Evolutionary conservation across 2,888 invertebrate species (phyloP).

Genomic region (Drosophila parthenogenetica): DNA sequence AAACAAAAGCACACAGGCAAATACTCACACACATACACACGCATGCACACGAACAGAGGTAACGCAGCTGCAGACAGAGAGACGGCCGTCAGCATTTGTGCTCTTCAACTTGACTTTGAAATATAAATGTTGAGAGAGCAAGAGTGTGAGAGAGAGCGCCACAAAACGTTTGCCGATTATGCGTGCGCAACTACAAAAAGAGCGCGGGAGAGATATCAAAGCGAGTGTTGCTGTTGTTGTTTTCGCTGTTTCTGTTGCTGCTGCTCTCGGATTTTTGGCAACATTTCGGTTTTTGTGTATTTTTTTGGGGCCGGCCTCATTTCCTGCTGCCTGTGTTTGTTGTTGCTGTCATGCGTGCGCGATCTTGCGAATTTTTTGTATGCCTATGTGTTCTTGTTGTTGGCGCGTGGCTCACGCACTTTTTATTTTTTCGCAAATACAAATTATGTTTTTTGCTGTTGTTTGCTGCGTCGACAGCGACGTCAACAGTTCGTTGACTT

Average conservation of each 20-base stretch:
- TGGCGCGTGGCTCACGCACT: conserved; percentile 63
- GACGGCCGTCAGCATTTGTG: conserved; percentile 36
- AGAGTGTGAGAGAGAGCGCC: too few species aligned
- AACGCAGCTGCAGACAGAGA: conserved; percentile 16
- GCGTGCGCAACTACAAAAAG: conserved; percentile 26
- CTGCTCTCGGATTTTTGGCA: conserved; percentile 57
- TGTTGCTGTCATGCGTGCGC: conserved; percentile 37
- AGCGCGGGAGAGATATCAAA: conserved; percentile 4
- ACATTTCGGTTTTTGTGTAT: conserved; percentile 55
- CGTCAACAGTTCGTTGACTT: conserved; percentile 62
- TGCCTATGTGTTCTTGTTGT: conserved; percentile 24
- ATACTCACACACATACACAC: neutral
- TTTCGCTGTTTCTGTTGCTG: conserved; percentile 11
- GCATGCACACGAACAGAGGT: neutral
- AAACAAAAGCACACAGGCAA: conserved; percentile 36
- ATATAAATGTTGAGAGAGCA: conserved; percentile 66
- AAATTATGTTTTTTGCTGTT: conserved; percentile 11
- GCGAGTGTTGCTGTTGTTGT: too few species aligned
- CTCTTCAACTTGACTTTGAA: conserved; percentile 80
- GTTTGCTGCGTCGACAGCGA: conserved; percentile 23
- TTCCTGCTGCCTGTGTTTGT: conserved; percentile 15
- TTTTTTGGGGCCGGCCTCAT: conserved; percentile 4
- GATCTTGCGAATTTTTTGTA: conserved; percentile 36
- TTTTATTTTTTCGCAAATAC: conserved; percentile 33
- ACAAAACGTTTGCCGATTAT: conserved; percentile 39